Base-by-base conservation (phyloP, 1,140 invertebrate species). In the Battus philenor region DNA sequence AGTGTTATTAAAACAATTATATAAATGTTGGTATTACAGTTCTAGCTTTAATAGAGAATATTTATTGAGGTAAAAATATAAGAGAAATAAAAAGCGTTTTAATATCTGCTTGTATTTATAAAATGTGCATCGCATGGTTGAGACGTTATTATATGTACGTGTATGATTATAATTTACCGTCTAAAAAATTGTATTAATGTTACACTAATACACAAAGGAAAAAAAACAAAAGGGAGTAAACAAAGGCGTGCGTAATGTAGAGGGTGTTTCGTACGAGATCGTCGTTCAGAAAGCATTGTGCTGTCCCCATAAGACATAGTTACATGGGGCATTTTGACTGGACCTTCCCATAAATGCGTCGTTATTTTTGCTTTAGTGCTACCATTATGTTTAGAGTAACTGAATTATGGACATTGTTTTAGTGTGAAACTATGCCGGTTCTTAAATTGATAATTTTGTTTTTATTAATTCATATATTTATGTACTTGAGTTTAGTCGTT, bases 171-270 rank as follows among this genome's bases (percentile, higher is more conserved):
- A n/a, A n/a, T n/a, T n/a, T n/a, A n/a, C n/a, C n/a, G n/a, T n/a
- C n/a, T n/a, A n/a, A n/a, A n/a, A n/a, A n/a, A n/a, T n/a, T n/a
- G n/a, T n/a, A n/a, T n/a, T n/a, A n/a, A n/a, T n/a, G n/a, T n/a
- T n/a, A n/a, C n/a, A n/a, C n/a, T n/a, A n/a, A n/a, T n/a, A 39
- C 24, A 64, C 61, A 64, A 65, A 60, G 57, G 47, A 64, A 66
- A 64, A 60, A 67, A 66, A 76, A 67, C 63, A 63, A 70, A 60
- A 59, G 50, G 29, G 32, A 12, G 1, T 27, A 34, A 58, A 73
- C 69, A 76, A 76, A 65, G 45, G 57, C 51, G 52, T 27, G 32
- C 57, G 57, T 68, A 67, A 65, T 59, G 55, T 55, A 54, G 46
- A 54, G 61, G 59, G 53, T 45, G 59, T 62, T 52, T 59, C 48